These are phyloP conservation scores for Eumeta japonica DNA, from an alignment of 1,140 invertebrate species.

Conservation along the genomic window DNA sequence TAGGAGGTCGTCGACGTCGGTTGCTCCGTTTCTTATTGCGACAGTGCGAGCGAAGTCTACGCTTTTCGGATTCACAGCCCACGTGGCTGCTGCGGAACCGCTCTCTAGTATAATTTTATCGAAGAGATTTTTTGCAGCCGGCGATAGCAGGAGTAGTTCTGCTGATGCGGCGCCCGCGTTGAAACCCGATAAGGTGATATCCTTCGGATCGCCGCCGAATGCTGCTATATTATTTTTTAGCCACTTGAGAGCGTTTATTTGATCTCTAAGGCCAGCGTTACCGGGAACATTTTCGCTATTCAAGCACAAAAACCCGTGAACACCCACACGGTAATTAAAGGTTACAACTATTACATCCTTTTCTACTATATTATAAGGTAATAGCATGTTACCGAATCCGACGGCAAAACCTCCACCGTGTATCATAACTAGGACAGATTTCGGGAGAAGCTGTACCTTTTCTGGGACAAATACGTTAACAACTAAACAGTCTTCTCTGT, in stretches of 20 bases:
- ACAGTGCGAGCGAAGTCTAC: no score
- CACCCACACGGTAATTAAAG: conserved; percentile 63
- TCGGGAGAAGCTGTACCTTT: no score
- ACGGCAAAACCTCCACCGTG: conserved; percentile 66
- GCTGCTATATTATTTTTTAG: conserved; percentile 62
- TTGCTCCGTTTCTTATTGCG: no score
- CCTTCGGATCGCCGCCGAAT: conserved; percentile 67
- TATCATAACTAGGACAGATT: conserved; percentile 71
- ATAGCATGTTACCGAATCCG: conserved; percentile 32
- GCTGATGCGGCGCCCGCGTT: conserved; percentile 58
- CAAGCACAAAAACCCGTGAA: conserved; percentile 67
- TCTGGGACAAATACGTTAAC: no score
- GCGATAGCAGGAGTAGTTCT: conserved; percentile 49
- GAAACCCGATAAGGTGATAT: conserved; percentile 63
- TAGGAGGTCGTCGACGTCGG: no score
- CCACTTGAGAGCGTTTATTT: conserved; percentile 65
- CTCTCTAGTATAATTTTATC: no score
- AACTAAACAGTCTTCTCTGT: no score
- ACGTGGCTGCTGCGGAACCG: conserved; percentile 66
- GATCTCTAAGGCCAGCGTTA: conserved; percentile 70
- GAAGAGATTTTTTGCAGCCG: no score
- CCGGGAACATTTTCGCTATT: conserved; percentile 63
- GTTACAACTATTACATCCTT: conserved; percentile 60
- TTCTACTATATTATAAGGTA: conserved; percentile 54
- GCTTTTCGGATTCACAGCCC: conserved; percentile 51